Base-by-base conservation (phyloP, 2,113 vertebrate genomes). In the Syngnathus floridae region DNA sequence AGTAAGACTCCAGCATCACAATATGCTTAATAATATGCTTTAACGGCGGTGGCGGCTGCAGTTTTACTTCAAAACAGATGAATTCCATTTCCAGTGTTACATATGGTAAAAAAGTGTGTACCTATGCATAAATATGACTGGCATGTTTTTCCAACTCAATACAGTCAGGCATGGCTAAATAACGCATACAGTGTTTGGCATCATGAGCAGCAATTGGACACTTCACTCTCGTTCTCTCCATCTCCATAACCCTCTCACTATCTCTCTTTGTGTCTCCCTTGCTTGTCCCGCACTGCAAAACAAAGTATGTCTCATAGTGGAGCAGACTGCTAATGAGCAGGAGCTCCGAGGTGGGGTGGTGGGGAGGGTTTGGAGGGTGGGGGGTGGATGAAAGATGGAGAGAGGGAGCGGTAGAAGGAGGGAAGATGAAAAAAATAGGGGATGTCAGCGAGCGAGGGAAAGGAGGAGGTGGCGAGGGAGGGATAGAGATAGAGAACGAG, bases 151-250 rank as follows among this genome's bases (percentile, higher is more conserved):
- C 73, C 84, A 87, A 87, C 88, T 88, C 72, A 77, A 86, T 88
- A 89, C 87, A 89, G 84, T 86, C 85, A 84, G 86, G 85, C 88
- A 87, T 87, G 84, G 88, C 86, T 89, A 90, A 90, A 89, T 88
- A 87, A 88, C 82, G 85, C 73, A 83, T 84, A 85, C 85, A 82
- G 86, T 86, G 83, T 85, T 90, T 84, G 83, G 75, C 79, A 80
- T 80, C 62, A 73, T 81, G 81, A 86, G 73, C 62, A 64, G 45
- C 46, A 35, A 64, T 75, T 58, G 54, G 49, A 73, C 38, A 26
- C 69, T 31, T 36, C 56, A 49, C 68, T 55, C 59, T 45, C 12
- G 12, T 13, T 57, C 62, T 65, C 71, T 58, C 72, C 57, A 52
- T 58, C 62, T 57, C 64, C 38, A 12, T 38, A 22, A 36, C 40